These are phyloP conservation scores for Eupeodes latifasciatus DNA, from an alignment of 2,888 invertebrate species.

Conservation along the genomic window DNA sequence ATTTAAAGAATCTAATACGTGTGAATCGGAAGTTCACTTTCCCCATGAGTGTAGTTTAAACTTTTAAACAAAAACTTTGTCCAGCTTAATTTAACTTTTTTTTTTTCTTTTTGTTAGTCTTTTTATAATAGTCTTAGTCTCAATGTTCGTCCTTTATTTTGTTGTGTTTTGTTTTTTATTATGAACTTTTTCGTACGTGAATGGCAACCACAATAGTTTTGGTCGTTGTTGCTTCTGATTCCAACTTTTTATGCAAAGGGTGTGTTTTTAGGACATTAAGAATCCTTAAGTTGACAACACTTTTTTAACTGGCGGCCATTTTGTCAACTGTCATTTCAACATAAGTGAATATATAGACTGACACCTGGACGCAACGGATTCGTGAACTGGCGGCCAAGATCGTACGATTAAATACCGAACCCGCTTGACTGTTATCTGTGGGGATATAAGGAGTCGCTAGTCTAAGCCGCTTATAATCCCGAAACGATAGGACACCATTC, in stretches of 20 bases:
- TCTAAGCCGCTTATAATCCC: too few species aligned
- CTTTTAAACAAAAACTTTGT: slow-evolving; percentile 32
- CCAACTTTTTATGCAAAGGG: background rate
- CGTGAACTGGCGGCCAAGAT: too few species aligned
- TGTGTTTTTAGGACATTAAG: too few species aligned
- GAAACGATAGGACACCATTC: too few species aligned
- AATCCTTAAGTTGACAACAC: too few species aligned
- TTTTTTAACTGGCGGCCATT: too few species aligned
- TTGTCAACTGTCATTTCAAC: too few species aligned
- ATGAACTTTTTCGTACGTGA: slow-evolving; percentile 31
- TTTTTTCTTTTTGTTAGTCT: background rate
- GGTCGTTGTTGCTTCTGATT: slow-evolving; percentile 4
- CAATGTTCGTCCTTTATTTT: slow-evolving; percentile 2
- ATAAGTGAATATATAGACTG: too few species aligned
- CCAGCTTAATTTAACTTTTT: background rate
- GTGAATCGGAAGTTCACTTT: slow-evolving; percentile 31
- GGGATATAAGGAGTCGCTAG: too few species aligned
- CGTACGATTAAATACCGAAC: too few species aligned
- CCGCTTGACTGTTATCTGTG: too few species aligned
- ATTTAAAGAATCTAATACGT: slow-evolving; percentile 37
- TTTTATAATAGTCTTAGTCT: background rate
- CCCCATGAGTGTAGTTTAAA: slow-evolving; percentile 31
- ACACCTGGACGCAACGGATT: too few species aligned
- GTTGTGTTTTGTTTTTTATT: background rate
- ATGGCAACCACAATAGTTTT: slow-evolving; percentile 38